Evolutionary conservation across 2,888 invertebrate genomes (phyloP).

Genomic region (Athalia rosae): DNA sequence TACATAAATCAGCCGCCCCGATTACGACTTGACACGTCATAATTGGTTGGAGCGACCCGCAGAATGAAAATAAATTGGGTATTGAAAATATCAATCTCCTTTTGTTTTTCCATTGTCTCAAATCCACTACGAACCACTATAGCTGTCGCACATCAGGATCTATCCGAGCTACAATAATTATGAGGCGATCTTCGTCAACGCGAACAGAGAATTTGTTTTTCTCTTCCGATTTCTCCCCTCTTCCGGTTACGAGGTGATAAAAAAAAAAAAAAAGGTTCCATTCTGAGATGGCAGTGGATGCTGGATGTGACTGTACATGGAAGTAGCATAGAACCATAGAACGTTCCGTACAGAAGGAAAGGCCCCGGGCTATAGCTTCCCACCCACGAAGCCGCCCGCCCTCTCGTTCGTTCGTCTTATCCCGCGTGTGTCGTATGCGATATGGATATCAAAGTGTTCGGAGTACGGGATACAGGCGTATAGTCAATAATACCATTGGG

Average conservation of each 20-base stretch:
- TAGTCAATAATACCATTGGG: not conserved
- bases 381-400: constrained; percentile 55
- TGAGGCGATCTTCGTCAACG: too few relatives aligned
- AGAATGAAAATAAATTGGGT: not conserved
- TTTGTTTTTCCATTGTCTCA: too few relatives aligned
- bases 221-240: not conserved
- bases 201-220: too few relatives aligned
- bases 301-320: constrained; percentile 60
- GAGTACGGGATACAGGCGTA: constrained; percentile 45
- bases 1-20: constrained; percentile 11
- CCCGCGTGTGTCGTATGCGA: constrained; percentile 58
- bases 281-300: constrained; percentile 28
- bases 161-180: too few relatives aligned
- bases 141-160: too few relatives aligned
- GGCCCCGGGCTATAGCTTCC: constrained; percentile 68
- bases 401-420: constrained; percentile 42
- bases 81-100: not conserved
- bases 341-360: constrained; percentile 62
- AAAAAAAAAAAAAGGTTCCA: not conserved
- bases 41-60: not conserved
- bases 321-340: constrained; percentile 52
- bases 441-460: constrained; percentile 64
- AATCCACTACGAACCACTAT: too few relatives aligned
- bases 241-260: not conserved
- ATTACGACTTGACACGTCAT: constrained; percentile 25